Base-by-base conservation (phyloP, 1,140 invertebrate species). In the Oryctes rhinoceros region DNA sequence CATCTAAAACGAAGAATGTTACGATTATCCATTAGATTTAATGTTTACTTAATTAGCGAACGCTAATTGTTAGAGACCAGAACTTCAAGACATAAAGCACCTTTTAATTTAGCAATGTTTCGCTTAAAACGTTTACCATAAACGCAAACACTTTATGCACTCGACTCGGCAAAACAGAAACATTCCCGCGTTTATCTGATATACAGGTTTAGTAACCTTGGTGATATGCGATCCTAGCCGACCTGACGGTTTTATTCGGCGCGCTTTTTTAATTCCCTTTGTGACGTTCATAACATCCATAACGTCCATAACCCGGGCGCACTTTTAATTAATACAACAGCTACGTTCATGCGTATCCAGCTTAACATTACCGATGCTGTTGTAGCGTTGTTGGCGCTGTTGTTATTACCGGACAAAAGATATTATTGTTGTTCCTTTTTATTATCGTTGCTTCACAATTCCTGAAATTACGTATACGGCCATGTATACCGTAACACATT, bases 171-270 rank as follows among this genome's bases (percentile, higher is more conserved):
- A 59, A n/a, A 59, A 59, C 39, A 59, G n/a, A 59, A 59, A 18
- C 5, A 59, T n/a, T 59, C 18, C 3, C 18, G 18, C 53, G 53
- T 59, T 18, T 59, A n/a, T 59, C 18, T 59, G 53, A 59, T 59
- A 18, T 18, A 59, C 15, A 59, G 53, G 53, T 59, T 15, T 59
- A 59, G 15, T 15, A 59, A 59, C 15, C 53, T 59, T 18, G 18
- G 5, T 18, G 53, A 59, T 59, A 3, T n/a, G 53, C 18, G 53
- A 59, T 59, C 53, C 15, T 59, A 59, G 18, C 7, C 18, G 53
- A 59, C 53, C n/a, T 59, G 53, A 59, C 10, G 53, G 53, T 59
- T 59, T 59, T 18, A 59, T 59, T 59, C 53, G 53, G 53, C 7
- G 53, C 3, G 53, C 15, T 59, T 59, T 59, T 59, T 59, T 59